A percentile compares a stretch with the other conserved stretches of the same genome.
These are phyloP conservation scores for Eublepharis macularius DNA, from an alignment of 2,113 vertebrate species.

Conservation along the genomic window DNA sequence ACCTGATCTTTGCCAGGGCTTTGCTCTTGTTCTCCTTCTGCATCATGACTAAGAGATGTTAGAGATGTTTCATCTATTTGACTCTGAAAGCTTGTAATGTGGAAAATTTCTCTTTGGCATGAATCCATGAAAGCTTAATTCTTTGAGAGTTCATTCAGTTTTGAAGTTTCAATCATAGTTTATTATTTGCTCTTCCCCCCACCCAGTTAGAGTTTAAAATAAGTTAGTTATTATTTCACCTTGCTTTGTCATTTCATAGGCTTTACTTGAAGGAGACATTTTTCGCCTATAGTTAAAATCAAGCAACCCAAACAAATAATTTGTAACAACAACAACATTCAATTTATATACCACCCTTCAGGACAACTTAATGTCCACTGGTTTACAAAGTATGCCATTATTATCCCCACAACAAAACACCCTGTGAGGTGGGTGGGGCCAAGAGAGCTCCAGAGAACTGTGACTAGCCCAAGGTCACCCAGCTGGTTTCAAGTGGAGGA, in stretches of 20 bases:
- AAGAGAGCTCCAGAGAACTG: too few species aligned
- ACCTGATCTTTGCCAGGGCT: slow-evolving; percentile 4
- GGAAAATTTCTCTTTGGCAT: slow-evolving; percentile 1
- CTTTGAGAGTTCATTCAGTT: slow-evolving; percentile 1
- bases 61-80: slow-evolving; percentile 19
- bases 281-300: not conserved
- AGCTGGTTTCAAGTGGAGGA: too few species aligned
- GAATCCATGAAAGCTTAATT: not conserved
- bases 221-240: not conserved
- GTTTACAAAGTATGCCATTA: too few species aligned
- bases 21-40: slow-evolving; percentile 6
- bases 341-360: too few species aligned
- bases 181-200: not conserved
- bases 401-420: too few species aligned
- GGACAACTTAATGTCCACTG: too few species aligned
- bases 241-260: not conserved
- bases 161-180: not conserved
- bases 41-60: not conserved
- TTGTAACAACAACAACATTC: too few species aligned
- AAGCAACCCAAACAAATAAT: not conserved
- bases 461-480: too few species aligned
- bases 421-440: too few species aligned
- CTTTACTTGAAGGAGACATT: not conserved
- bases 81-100: slow-evolving; percentile 10
- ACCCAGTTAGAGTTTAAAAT: not conserved